Percentiles rank a stretch among this genome's conserved stretches.
Conservation (phyloP, 2,888 invertebrate species). For the Leucania comma region DNA sequence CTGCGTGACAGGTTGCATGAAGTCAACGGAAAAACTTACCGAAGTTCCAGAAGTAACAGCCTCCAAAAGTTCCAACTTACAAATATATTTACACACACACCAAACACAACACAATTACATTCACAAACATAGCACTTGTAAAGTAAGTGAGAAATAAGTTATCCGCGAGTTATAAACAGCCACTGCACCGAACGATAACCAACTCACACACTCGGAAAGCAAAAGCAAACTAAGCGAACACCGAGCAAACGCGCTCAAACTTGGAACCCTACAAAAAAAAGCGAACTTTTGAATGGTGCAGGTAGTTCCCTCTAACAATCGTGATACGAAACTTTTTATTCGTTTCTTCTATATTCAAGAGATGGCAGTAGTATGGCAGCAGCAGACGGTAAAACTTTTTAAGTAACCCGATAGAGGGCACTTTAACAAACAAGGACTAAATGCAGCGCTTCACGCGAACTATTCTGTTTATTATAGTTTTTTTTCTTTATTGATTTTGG, state of each 20-base stretch:
- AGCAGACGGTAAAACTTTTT: neutral
- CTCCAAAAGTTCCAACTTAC: slow-evolving; percentile 67
- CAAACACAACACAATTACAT: slow-evolving; percentile 74
- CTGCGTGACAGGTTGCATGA: slow-evolving; percentile 89
- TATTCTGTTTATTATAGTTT: no score
- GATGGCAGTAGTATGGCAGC: slow-evolving; percentile 11
- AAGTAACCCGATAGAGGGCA: slow-evolving; percentile 19
- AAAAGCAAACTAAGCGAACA: slow-evolving; percentile 78
- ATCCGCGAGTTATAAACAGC: slow-evolving; percentile 80
- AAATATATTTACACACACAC: slow-evolving; percentile 70
- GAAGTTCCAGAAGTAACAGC: slow-evolving; percentile 70
- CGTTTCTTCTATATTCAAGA: neutral
- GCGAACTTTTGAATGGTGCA: slow-evolving; percentile 19
- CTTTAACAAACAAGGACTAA: neutral
- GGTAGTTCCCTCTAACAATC: slow-evolving; percentile 45
- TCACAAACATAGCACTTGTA: slow-evolving; percentile 74
- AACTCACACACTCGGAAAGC: slow-evolving; percentile 71
- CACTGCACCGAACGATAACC: slow-evolving; percentile 69
- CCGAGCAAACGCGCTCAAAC: slow-evolving; percentile 52
- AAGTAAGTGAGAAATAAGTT: slow-evolving; percentile 82
- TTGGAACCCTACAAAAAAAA: slow-evolving; percentile 56
- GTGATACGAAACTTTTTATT: neutral
- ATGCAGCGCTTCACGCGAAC: no score
- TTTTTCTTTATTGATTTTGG: no score
- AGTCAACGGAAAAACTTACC: slow-evolving; percentile 81